These are phyloP conservation scores for Tachypleus tridentatus DNA, from an alignment of 1,140 invertebrate species.

Conservation along the genomic window DNA sequence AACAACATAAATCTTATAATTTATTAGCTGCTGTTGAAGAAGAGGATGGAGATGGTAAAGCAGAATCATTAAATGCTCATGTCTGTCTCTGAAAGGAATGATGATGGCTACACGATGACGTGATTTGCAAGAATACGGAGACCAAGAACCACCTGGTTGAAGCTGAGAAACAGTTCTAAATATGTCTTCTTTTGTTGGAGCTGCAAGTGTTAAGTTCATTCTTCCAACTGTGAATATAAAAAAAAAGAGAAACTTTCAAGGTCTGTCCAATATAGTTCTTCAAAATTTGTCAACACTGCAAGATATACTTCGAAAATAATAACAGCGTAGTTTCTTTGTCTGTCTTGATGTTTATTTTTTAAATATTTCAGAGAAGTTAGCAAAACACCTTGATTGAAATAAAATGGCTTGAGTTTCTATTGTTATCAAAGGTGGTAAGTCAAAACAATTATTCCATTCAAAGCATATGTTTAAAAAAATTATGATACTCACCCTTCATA, in stretches of 20 bases:
- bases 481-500: no score
- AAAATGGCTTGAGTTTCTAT: background rate
- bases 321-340: background rate
- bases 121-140: slow-evolving; percentile 11
- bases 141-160: slow-evolving; percentile 9
- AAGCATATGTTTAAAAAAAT: background rate
- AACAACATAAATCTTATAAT: slow-evolving; percentile 39
- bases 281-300: background rate
- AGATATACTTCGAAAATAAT: background rate
- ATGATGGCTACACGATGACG: slow-evolving; percentile 33
- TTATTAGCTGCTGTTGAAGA: slow-evolving; percentile 36
- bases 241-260: background rate
- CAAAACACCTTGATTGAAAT: background rate
- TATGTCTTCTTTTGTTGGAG: background rate
- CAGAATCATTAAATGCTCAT: slow-evolving; percentile 33
- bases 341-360: background rate
- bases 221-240: background rate
- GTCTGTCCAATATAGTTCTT: background rate
- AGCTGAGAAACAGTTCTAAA: background rate
- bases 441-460: background rate
- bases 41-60: slow-evolving; percentile 37
- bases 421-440: background rate
- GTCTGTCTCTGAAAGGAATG: slow-evolving; percentile 38
- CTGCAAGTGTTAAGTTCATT: background rate
- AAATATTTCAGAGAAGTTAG: background rate